Evolutionary conservation across 1,140 invertebrate genomes (phyloP).

Genomic region (Asobara japonica): DNA sequence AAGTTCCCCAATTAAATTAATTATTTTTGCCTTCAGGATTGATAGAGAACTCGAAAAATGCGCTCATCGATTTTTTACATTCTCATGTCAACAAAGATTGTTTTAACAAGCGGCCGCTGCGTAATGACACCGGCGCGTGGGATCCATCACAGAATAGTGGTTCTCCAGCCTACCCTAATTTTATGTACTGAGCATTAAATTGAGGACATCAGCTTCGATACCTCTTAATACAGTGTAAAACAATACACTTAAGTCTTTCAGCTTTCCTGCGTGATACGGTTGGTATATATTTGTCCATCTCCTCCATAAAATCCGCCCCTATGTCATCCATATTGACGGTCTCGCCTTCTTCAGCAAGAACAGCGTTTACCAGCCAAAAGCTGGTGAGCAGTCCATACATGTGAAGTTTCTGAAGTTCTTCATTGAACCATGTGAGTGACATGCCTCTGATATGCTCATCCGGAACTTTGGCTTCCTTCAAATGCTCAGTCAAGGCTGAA

Average conservation of each 20-base stretch:
- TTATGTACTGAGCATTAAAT: too few species aligned
- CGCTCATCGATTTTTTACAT: too few species aligned
- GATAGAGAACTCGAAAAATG: too few species aligned
- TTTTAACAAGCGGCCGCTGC: not conserved
- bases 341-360: conserved; percentile 35
- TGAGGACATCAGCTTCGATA: too few species aligned
- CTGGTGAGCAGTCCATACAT: conserved; percentile 47
- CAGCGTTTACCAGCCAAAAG: conserved; percentile 46
- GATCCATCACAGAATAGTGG: not conserved
- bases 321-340: conserved; percentile 21
- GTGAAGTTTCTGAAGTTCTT: conserved; percentile 41
- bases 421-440: conserved; percentile 42
- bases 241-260: conserved; percentile 29
- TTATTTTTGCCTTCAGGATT: too few species aligned
- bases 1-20: not conserved
- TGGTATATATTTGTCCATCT: not conserved
- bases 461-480: conserved; percentile 28
- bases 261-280: conserved; percentile 10
- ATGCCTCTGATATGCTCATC: conserved; percentile 30
- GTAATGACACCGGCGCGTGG: not conserved
- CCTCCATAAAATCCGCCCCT: conserved; percentile 7
- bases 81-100: not conserved
- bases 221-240: conserved; percentile 6
- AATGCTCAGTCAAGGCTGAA: conserved; percentile 36
- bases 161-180: too few species aligned